These are phyloP conservation scores for Eupithecia centaureata DNA, from an alignment of 2,888 invertebrate species.

Conservation along the genomic window DNA sequence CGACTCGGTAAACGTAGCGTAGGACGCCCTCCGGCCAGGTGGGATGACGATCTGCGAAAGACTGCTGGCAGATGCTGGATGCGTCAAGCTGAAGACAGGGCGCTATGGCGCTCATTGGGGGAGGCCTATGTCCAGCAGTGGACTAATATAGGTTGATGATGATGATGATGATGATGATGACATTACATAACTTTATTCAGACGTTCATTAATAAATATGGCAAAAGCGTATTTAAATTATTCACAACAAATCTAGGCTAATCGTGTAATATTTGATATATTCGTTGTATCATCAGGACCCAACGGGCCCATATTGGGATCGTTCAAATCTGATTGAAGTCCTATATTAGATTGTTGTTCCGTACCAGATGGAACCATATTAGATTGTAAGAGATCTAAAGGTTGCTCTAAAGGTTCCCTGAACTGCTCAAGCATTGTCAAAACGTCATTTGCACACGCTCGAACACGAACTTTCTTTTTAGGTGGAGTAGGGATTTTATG, in stretches of 20 bases:
- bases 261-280: constrained; percentile 17
- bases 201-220: constrained; percentile 2
- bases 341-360: background rate
- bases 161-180: no score
- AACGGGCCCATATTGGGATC: background rate
- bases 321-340: constrained; percentile 12
- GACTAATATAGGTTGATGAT: no score
- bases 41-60: no score
- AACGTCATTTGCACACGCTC: constrained; percentile 17
- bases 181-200: background rate
- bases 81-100: no score
- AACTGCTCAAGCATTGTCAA: constrained; percentile 14
- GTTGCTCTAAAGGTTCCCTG: constrained; percentile 8
- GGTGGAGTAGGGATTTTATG: constrained; percentile 14
- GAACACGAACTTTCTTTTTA: constrained; percentile 23
- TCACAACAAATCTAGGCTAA: background rate
- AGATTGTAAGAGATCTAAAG: constrained; percentile 4
- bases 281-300: background rate
- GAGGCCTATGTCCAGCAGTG: no score
- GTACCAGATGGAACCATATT: background rate
- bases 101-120: no score
- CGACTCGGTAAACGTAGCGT: no score
- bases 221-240: background rate
- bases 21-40: no score
- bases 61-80: no score